phyloP scores from a whole-genome alignment of 1,140 invertebrate genomes.

The Vollenhovia emeryi region DNA sequence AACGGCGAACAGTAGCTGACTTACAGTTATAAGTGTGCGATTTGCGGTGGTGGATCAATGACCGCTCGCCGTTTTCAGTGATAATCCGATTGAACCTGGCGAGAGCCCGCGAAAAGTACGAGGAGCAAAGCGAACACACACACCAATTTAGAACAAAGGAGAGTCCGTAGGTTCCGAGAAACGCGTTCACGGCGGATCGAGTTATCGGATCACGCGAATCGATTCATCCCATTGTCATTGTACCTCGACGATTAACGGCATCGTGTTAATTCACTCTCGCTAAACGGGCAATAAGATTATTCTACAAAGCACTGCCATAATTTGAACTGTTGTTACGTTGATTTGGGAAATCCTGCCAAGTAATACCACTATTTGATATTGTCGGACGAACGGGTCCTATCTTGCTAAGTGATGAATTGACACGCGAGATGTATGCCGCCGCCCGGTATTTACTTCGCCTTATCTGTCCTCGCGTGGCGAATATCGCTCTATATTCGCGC shows the following conservation, averaged over 20 bases:
- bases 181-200: slow-evolving; percentile 16
- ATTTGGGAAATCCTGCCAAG: slow-evolving; percentile 73
- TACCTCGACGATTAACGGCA: slow-evolving; percentile 52
- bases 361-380: slow-evolving; percentile 61
- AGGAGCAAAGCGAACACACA: slow-evolving; percentile 1
- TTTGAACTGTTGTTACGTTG: slow-evolving; percentile 78
- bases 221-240: slow-evolving; percentile 42
- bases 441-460: neutral
- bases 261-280: slow-evolving; percentile 70
- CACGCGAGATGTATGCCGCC: slow-evolving; percentile 17
- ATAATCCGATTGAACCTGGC: no score
- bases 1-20: no score
- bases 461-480: neutral
- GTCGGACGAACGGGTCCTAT: slow-evolving; percentile 33
- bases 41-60: no score
- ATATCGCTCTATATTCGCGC: neutral
- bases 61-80: no score
- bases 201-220: slow-evolving; percentile 7
- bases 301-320: slow-evolving; percentile 83
- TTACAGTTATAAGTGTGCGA: no score
- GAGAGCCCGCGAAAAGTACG: neutral
- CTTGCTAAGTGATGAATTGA: slow-evolving; percentile 53
- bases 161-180: neutral
- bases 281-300: slow-evolving; percentile 81
- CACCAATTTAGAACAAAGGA: neutral